phyloP scores from a whole-genome alignment of 2,797 vertebrate species.

The Syncerus caffer region DNA sequence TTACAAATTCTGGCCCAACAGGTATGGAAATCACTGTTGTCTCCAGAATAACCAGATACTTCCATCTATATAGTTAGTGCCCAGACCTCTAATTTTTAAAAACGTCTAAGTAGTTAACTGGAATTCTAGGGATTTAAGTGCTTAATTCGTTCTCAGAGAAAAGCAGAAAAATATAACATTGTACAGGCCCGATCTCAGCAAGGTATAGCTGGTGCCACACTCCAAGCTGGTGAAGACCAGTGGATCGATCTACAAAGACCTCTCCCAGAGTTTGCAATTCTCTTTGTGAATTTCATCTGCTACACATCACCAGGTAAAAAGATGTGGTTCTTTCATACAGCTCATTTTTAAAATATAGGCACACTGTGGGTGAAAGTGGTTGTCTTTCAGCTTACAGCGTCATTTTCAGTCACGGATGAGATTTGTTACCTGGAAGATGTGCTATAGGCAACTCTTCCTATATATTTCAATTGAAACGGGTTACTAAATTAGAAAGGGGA shows the following conservation, averaged over 20 bases:
- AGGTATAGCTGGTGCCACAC: neutral
- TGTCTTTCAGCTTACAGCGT: neutral
- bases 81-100: neutral
- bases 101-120: neutral
- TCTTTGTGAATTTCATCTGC: conserved; percentile 46
- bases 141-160: neutral
- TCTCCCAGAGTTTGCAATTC: neutral
- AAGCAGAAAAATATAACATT: neutral
- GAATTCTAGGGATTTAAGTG: neutral
- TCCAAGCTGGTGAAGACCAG: conserved; percentile 26
- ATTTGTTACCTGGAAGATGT: conserved; percentile 59
- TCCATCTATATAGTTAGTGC: neutral
- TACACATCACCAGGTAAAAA: conserved; percentile 53
- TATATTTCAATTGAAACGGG: conserved; percentile 65
- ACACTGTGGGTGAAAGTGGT: conserved; percentile 44
- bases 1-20: conserved; percentile 49
- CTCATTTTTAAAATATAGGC: conserved; percentile 53
- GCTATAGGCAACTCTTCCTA: conserved; percentile 40
- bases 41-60: neutral
- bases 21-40: conserved; percentile 30
- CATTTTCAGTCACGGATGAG: conserved; percentile 39
- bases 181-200: neutral
- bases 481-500: conserved; percentile 54
- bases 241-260: conserved; percentile 23
- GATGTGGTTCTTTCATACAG: conserved; percentile 54